Evolutionary conservation across 2,888 invertebrate genomes (phyloP).

Genomic region (Ophion costatus): DNA sequence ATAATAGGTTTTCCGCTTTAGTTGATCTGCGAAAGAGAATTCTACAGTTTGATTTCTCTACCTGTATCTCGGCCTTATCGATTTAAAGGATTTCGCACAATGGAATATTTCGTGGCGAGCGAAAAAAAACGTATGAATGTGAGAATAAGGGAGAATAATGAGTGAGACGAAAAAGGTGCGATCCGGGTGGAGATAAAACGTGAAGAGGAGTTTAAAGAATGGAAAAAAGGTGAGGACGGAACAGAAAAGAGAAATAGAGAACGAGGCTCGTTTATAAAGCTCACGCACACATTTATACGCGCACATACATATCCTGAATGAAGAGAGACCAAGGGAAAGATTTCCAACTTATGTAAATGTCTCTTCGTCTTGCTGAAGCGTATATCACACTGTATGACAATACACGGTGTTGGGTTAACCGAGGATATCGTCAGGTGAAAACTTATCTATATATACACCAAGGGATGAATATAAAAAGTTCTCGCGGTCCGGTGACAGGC

Average conservation of each 20-base stretch:
- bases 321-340: slow-evolving; percentile 20
- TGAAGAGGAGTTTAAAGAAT: not conserved
- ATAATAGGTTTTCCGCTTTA: not conserved
- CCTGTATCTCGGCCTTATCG: not conserved
- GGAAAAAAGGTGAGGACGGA: slow-evolving; percentile 37
- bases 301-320: slow-evolving; percentile 16
- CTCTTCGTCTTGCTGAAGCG: slow-evolving; percentile 12
- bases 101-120: slow-evolving; percentile 25
- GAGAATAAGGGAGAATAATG: slow-evolving; percentile 12
- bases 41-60: not conserved
- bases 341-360: slow-evolving; percentile 63
- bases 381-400: slow-evolving; percentile 38
- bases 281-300: not conserved
- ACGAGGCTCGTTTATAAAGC: slow-evolving; percentile 24
- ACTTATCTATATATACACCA: slow-evolving; percentile 52
- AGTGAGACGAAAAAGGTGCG: slow-evolving; percentile 44
- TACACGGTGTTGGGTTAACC: slow-evolving; percentile 40
- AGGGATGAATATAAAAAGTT: slow-evolving; percentile 55
- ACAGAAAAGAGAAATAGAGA: slow-evolving; percentile 47
- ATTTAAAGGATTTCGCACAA: slow-evolving; percentile 33
- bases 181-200: slow-evolving; percentile 42
- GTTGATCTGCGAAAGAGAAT: not conserved
- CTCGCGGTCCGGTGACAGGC: slow-evolving; percentile 27
- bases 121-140: not conserved
- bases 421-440: slow-evolving; percentile 55